These are phyloP conservation scores for Notospermus geniculatus DNA, from an alignment of 1,140 invertebrate species.

Conservation along the genomic window DNA sequence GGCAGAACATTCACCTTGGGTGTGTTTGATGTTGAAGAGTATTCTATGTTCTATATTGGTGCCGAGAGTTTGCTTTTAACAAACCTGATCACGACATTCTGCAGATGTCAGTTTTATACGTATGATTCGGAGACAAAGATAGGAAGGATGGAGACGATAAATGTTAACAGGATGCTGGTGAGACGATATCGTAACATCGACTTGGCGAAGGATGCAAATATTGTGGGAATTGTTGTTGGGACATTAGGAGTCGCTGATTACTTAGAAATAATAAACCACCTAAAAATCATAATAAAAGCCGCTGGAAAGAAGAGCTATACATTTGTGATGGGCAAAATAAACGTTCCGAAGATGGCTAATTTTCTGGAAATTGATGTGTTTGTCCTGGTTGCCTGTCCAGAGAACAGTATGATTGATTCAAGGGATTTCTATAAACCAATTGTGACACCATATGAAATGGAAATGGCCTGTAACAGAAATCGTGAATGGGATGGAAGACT, in stretches of 20 bases:
- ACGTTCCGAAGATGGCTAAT: constrained; percentile 89
- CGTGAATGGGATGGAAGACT: constrained; percentile 64
- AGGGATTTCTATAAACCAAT: constrained; percentile 87
- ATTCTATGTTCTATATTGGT: constrained; percentile 63
- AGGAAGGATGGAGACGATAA: constrained; percentile 37
- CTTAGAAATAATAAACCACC: constrained; percentile 69
- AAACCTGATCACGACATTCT: constrained; percentile 59
- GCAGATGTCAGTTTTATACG: constrained; percentile 51
- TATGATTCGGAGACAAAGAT: constrained; percentile 47
- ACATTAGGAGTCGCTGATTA: constrained; percentile 82
- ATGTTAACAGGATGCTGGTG: constrained; percentile 62
- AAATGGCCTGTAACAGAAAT: constrained; percentile 75
- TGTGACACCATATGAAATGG: constrained; percentile 88
- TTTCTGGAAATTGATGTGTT: constrained; percentile 90
- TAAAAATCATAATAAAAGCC: constrained; percentile 71
- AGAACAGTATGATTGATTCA: constrained; percentile 76
- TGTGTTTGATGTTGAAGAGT: constrained; percentile 45
- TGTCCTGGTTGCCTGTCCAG: constrained; percentile 85
- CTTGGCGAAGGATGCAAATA: constrained; percentile 82
- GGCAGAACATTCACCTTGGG: constrained; percentile 30
- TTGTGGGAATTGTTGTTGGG: constrained; percentile 83
- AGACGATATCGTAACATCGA: constrained; percentile 80
- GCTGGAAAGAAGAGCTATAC: constrained; percentile 84
- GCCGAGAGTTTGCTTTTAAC: constrained; percentile 56
- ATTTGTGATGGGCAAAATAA: constrained; percentile 89